Conservation (phyloP, 1,140 invertebrate species). For the Drosophila nigrodunni region DNA sequence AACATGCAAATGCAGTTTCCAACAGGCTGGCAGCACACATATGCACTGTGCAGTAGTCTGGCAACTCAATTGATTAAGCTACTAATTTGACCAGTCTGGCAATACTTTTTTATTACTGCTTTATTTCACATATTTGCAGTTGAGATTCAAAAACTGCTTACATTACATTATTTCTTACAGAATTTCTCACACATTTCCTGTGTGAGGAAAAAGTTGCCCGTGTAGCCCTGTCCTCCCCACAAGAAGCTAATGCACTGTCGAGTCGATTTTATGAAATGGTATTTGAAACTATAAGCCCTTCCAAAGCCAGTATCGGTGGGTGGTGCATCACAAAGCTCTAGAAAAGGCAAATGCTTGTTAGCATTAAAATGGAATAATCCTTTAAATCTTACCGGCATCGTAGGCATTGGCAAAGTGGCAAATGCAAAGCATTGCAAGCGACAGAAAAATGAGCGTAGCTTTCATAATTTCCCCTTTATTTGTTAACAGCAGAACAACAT, state of each 20-base stretch:
- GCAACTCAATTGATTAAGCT: not conserved
- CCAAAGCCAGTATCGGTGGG: not conserved
- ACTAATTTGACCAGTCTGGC: no score
- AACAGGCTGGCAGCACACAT: conserved; percentile 1
- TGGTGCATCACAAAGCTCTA: not conserved
- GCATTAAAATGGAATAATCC: not conserved
- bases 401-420: not conserved
- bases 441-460: not conserved
- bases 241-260: not conserved
- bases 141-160: no score
- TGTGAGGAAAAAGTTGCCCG: not conserved
- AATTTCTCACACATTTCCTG: not conserved
- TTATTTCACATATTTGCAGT: no score
- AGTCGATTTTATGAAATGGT: not conserved
- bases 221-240: not conserved
- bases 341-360: not conserved
- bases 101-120: no score
- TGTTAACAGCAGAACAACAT: no score
- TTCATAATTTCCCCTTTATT: not conserved
- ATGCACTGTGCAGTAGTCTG: not conserved
- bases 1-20: not conserved
- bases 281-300: not conserved
- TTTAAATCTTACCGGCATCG: not conserved
- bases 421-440: conserved; percentile 3
- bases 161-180: no score